Evolutionary conservation across 2,888 invertebrate species (phyloP).

Genomic region (Cheilosia variabilis): DNA sequence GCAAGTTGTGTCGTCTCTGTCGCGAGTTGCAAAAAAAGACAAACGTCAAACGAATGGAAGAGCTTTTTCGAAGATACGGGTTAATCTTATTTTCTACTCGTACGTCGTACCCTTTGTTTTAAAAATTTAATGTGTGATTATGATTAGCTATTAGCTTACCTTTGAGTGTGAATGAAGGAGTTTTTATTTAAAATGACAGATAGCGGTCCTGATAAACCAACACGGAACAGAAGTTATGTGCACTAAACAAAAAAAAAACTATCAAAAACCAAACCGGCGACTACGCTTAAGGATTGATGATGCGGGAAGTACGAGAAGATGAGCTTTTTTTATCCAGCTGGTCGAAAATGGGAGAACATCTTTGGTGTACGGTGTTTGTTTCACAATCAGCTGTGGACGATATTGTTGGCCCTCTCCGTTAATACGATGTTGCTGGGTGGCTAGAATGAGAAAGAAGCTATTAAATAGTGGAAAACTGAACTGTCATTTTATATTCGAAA

Average conservation of each 20-base stretch:
- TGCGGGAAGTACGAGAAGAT: slow-evolving; percentile 7
- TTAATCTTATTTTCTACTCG: slow-evolving; percentile 27
- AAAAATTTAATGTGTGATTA: background rate
- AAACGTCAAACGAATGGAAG: slow-evolving; percentile 48
- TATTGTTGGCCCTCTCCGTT: slow-evolving; percentile 30
- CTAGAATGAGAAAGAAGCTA: background rate
- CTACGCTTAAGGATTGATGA: background rate
- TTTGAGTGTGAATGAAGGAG: background rate
- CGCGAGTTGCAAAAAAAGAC: slow-evolving; percentile 18
- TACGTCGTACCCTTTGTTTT: background rate
- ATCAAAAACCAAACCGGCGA: slow-evolving; percentile 38
- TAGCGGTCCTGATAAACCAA: background rate
- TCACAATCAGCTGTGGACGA: slow-evolving; percentile 53
- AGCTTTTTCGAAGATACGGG: slow-evolving; percentile 62
- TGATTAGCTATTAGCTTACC: slow-evolving; percentile 29
- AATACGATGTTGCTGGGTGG: background rate
- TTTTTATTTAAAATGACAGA: background rate
- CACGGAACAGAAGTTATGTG: slow-evolving; percentile 1
- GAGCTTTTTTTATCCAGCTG: slow-evolving; percentile 64
- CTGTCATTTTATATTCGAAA: slow-evolving; percentile 52
- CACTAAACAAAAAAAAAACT: background rate
- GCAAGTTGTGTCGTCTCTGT: slow-evolving; percentile 26
- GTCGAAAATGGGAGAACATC: slow-evolving; percentile 69
- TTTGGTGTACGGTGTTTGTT: slow-evolving; percentile 23
- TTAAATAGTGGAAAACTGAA: background rate